phyloP scores from a whole-genome alignment of 2,113 vertebrate species.

The Mus spicilegus region DNA sequence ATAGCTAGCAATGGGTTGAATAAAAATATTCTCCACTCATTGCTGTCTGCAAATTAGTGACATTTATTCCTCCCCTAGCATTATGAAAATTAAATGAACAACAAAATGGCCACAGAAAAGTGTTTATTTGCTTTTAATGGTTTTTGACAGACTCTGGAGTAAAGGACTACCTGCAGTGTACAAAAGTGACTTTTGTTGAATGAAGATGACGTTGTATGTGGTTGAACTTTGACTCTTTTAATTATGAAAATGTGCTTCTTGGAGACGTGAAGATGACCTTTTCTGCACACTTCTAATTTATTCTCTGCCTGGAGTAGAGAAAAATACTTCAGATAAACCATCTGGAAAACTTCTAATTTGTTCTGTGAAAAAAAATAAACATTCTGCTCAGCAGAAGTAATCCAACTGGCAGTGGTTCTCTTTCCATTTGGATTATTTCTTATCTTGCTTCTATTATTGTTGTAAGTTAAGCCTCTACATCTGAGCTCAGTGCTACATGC shows the following conservation, averaged over 20 bases:
- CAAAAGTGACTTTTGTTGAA: not conserved
- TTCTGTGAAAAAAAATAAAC: conserved; percentile 74
- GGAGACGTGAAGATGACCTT: conserved; percentile 72
- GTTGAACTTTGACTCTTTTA: conserved; percentile 77
- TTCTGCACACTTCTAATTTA: conserved; percentile 75
- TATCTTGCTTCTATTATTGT: conserved; percentile 59
- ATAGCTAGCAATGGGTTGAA: conserved; percentile 22
- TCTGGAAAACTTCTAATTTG: conserved; percentile 79
- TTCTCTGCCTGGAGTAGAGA: conserved; percentile 68
- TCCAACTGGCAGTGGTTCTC: conserved; percentile 57
- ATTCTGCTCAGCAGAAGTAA: conserved; percentile 76
- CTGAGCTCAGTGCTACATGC: conserved; percentile 12
- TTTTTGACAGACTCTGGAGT: conserved; percentile 70
- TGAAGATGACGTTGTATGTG: conserved; percentile 65
- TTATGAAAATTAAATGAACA: conserved; percentile 35
- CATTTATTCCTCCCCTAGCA: conserved; percentile 41
- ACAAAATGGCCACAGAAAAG: conserved; percentile 24
- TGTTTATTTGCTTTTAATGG: conserved; percentile 71
- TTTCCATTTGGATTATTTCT: conserved; percentile 70
- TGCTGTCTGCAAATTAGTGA: conserved; percentile 67
- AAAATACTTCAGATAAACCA: conserved; percentile 79
- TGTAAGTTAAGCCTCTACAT: conserved; percentile 61
- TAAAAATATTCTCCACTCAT: conserved; percentile 29
- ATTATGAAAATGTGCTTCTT: conserved; percentile 74
- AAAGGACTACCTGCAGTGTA: conserved; percentile 52